Evolutionary conservation across 2,797 vertebrate genomes (phyloP).

Genomic region (Propithecus deckenii): DNA sequence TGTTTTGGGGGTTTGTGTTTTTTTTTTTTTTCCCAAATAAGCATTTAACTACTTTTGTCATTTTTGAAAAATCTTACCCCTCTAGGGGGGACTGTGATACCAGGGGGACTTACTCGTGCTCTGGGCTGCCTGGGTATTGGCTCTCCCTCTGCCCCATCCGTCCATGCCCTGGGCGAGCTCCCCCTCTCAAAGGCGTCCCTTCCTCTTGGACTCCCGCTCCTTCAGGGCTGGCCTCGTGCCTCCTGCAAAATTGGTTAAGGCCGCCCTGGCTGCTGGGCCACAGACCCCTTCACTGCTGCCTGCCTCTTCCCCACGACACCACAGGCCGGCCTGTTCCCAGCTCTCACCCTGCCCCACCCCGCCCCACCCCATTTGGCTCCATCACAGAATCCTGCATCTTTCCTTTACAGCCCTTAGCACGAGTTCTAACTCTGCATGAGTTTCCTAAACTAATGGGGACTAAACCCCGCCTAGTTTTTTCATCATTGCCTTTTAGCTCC

Average conservation of each 20-base stretch:
- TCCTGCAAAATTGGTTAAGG: background rate
- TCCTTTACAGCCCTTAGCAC: background rate
- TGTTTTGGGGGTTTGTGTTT: background rate
- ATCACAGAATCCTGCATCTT: background rate
- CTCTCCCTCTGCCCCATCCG: accelerated
- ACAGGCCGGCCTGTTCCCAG: background rate
- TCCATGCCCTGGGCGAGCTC: background rate
- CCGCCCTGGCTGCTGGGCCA: background rate
- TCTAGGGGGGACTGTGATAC: background rate
- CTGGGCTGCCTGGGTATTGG: background rate
- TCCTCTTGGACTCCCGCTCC: background rate
- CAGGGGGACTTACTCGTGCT: background rate
- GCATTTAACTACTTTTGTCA: background rate
- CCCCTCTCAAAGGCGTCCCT: background rate
- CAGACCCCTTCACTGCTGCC: too few species aligned
- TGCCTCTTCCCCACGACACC: background rate
- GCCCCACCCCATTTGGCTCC: background rate
- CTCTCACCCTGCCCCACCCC: background rate
- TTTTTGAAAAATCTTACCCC: background rate
- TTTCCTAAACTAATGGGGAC: background rate
- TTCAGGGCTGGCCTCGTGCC: background rate
- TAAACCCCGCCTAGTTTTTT: background rate
- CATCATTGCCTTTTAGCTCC: background rate
- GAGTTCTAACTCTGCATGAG: background rate
- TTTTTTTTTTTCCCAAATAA: background rate